Evolutionary conservation across 92 coral and sea anemone genomes (phyloP).

Genomic region (Palythoa grandiflora): DNA sequence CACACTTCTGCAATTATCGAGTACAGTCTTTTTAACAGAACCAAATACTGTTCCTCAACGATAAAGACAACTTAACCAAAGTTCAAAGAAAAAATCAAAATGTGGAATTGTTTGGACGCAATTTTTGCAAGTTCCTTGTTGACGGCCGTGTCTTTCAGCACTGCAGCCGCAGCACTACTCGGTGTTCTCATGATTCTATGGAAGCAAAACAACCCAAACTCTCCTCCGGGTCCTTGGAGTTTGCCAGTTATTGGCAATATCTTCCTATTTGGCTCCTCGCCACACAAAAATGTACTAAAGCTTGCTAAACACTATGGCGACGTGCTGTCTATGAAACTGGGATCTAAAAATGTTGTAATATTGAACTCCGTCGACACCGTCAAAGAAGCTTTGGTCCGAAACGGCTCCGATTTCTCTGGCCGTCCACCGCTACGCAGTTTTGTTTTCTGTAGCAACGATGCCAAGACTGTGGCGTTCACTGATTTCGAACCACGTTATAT

Average conservation of each 20-base stretch:
- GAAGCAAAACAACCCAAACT: slow-evolving; percentile 13
- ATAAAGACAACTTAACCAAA: neutral
- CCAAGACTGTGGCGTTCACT: slow-evolving; percentile 89
- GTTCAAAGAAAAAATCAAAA: neutral
- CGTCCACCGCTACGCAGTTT: slow-evolving; percentile 94
- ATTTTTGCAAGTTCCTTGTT: slow-evolving; percentile 34
- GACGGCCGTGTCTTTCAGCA: slow-evolving; percentile 54
- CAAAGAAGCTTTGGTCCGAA: slow-evolving; percentile 91
- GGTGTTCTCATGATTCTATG: slow-evolving; percentile 36
- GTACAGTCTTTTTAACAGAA: neutral
- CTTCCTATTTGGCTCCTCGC: slow-evolving; percentile 88
- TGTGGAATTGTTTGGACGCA: slow-evolving; percentile 40
- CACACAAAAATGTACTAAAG: slow-evolving; percentile 89
- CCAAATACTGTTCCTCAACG: neutral
- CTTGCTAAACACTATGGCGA: slow-evolving; percentile 91
- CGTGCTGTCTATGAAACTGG: slow-evolving; percentile 90
- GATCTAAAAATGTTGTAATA: slow-evolving; percentile 89
- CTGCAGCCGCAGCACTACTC: slow-evolving; percentile 30
- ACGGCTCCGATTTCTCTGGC: slow-evolving; percentile 88
- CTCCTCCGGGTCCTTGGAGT: slow-evolving; percentile 97
- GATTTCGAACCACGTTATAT: slow-evolving; percentile 85
- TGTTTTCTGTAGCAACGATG: slow-evolving; percentile 83
- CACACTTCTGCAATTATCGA: neutral
- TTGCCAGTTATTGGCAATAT: slow-evolving; percentile 92
- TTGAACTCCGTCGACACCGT: slow-evolving; percentile 89